Percentiles rank a stretch among this genome's conserved stretches.
Evolutionary conservation across 2,888 invertebrate genomes (phyloP).

Genomic region (Ferrisia virgata): DNA sequence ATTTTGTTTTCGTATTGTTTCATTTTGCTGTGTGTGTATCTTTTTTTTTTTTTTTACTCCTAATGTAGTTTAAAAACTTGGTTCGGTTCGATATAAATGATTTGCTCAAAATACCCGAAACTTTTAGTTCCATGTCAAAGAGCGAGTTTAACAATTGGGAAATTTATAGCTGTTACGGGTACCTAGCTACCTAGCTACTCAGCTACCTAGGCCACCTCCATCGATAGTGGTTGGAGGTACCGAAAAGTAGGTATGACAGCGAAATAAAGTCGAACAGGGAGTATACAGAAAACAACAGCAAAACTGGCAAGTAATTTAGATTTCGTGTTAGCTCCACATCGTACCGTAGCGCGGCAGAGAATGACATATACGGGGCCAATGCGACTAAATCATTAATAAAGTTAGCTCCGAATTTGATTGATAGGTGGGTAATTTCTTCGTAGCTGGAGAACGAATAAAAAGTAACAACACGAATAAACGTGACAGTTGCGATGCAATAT

Average conservation of each 20-base stretch:
- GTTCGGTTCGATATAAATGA: not conserved
- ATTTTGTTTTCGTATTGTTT: not conserved
- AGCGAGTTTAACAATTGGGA: slow-evolving; percentile 13
- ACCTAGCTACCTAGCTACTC: too few relatives aligned
- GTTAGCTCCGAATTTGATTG: slow-evolving; percentile 41
- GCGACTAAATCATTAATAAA: slow-evolving; percentile 41
- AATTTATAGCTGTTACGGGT: not conserved
- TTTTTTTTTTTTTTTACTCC: not conserved
- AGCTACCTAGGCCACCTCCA: too few relatives aligned
- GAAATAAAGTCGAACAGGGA: not conserved
- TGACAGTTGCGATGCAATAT: slow-evolving; percentile 43
- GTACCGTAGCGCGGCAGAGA: too few relatives aligned
- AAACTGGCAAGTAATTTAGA: slow-evolving; percentile 40
- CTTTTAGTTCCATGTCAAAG: not conserved
- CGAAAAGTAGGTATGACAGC: too few relatives aligned
- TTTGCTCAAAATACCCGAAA: slow-evolving; percentile 10
- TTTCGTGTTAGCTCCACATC: slow-evolving; percentile 8
- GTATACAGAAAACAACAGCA: not conserved
- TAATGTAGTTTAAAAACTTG: not conserved
- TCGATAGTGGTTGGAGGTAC: too few relatives aligned
- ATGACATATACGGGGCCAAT: not conserved
- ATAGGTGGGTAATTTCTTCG: slow-evolving; percentile 22
- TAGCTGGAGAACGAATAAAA: not conserved
- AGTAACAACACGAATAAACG: slow-evolving; percentile 39
- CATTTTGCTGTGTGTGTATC: not conserved